Evolutionary conservation across 2,113 vertebrate species (phyloP), one percentile per base, ranked within the genome.

Genomic region (Sapayoa aenigma): DNA sequence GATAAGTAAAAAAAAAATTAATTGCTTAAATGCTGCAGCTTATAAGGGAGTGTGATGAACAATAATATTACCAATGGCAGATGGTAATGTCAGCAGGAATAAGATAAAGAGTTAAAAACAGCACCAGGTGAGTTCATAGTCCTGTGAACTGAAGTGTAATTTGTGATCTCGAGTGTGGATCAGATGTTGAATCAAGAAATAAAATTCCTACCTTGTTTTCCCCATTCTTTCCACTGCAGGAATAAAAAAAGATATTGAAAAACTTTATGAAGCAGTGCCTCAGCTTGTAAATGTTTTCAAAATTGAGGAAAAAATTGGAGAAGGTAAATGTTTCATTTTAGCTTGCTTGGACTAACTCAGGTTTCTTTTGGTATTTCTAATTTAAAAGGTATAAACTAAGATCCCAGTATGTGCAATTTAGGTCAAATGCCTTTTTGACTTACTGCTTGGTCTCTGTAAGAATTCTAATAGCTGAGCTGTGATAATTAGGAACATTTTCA

Each of bases 251-350:
- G 99, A 99, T 87, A 99, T 99, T 83, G 98, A 99, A 88, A 97
- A 97, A 19, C 98, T 99, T 92, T 99, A 98, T 96, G 98, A 98
- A 98, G 98, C 98, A 73, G 97, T 99, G 41, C 99, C 99, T 90
- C 99, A 99, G 96, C 98, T 99, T 80, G 95, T 97, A 37, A 98
- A 97, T 95, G 93, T 99, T 50, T 99, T 99, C 96, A 98, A 97
- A 95, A 98, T 99, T 65, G 98, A 98, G 66, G 98, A 99, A 73
- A 99, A 99, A 98, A 99, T 99, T 44, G 99, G 99, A 97, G 99
- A 99, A 99, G 99, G 99, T 99, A 96, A 97, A 74, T 81, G 60
- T 53, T 95, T 95, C 60, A 65, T 87, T 90, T 88, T 83, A 37
- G 41, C 49, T 84, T 81, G 42, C 47, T 41, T 60, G 58, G 44